Base-by-base conservation (phyloP, 2,797 vertebrate species). In the Smutsia temminckii region DNA sequence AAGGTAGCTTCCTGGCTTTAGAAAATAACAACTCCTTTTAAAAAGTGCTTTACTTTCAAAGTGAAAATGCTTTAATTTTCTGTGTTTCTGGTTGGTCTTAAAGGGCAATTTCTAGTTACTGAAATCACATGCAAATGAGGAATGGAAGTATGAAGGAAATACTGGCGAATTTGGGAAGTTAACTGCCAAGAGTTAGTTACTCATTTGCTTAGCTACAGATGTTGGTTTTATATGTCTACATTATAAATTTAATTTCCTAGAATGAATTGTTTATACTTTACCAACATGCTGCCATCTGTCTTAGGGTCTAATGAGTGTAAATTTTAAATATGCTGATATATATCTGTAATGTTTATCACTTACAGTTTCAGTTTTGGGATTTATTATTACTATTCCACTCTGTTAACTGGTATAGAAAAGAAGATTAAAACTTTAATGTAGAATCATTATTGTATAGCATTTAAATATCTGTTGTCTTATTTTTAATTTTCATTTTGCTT, bases 61-160 rank as follows among this genome's bases (percentile, higher is more conserved):
- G 91, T 95, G 79, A 95, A 95, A 83, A 46, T 80, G 5, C 66
- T 97, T 93, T 23, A 46, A 37, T 78, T 61, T 59, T 72, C 14
- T 88, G 6, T 37, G 93, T 96, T 96, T 90, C 68, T 92, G 78
- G 2, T 61, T 95, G 77, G 51, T 37, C 4, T 95, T 88, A 95
- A 95, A 12, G 89, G 93, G 25, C 13, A 97, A 10, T 94, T 96
- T 81, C 14, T 92, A 17, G 25, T 95, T 95, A 64, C 83, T 85
- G 89, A 96, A 97, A 49, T 85, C 53, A 61, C 40, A 53, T 93
- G 37, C 49, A 91, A 97, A 95, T 95, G 86, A 91, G 94, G 77
- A 98, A 96, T 97, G 17, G 0, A 96, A 97, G 61, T 77, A 64
- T 93, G 71, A 96, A 95, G 92, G 94, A 97, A 96, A 80, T 96